Conservation (phyloP, 2,888 invertebrate species). For the Chorisops tibialis region DNA sequence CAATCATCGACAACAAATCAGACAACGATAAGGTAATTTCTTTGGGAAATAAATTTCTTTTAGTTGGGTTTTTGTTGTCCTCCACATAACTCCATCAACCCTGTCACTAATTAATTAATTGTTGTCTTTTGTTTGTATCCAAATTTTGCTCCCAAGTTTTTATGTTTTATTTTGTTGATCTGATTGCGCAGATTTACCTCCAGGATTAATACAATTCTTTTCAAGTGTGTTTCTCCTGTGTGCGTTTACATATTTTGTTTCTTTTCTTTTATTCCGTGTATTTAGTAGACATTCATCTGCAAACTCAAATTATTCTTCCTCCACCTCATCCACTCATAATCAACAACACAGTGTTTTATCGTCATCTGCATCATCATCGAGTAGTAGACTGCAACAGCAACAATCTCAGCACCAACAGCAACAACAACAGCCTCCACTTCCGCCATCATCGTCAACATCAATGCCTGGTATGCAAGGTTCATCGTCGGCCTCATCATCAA, state of each 20-base stretch:
- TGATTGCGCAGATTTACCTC: no score
- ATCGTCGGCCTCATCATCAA: not conserved
- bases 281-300: constrained; percentile 39
- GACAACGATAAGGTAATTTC: constrained; percentile 28
- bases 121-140: not conserved
- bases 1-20: constrained; percentile 34
- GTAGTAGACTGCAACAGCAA: constrained; percentile 29
- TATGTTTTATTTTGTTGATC: not conserved
- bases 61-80: not conserved
- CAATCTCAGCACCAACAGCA: constrained; percentile 33
- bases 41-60: not conserved
- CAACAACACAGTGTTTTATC: constrained; percentile 29
- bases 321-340: constrained; percentile 35
- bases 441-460: constrained; percentile 28
- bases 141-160: no score
- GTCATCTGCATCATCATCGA: constrained; percentile 23
- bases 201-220: not conserved
- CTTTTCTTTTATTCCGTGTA: constrained; percentile 16
- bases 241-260: constrained; percentile 21
- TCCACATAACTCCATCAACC: not conserved
- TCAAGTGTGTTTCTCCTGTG: constrained; percentile 8
- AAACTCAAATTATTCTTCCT: constrained; percentile 48
- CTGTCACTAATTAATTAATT: not conserved
- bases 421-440: constrained; percentile 28
- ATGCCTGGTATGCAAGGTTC: not conserved